Percentiles rank a stretch among this genome's conserved stretches.
These are phyloP conservation scores for Isotomurus palustris DNA, from an alignment of 2,888 invertebrate species.

Conservation along the genomic window DNA sequence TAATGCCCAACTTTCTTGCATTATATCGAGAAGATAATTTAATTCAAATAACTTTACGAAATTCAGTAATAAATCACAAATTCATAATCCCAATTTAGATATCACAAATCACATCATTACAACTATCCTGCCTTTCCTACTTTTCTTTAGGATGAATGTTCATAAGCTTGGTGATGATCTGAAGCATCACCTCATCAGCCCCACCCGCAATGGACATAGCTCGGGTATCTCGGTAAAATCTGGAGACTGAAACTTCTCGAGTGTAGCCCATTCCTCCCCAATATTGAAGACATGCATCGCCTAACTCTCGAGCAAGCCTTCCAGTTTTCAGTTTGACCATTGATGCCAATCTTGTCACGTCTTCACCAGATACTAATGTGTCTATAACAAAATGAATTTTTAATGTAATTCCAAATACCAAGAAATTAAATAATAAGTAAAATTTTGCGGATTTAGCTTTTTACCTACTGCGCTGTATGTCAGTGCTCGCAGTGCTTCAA, in stretches of 20 bases:
- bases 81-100: too few relatives aligned
- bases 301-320: slow-evolving; percentile 52
- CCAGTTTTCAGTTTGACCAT: slow-evolving; percentile 58
- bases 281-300: slow-evolving; percentile 56
- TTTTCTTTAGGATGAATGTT: slow-evolving; percentile 49
- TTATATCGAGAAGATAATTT: too few relatives aligned
- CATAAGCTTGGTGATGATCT: slow-evolving; percentile 56
- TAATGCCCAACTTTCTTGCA: too few relatives aligned
- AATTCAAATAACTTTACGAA: too few relatives aligned
- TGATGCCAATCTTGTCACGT: slow-evolving; percentile 56
- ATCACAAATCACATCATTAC: too few relatives aligned
- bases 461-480: slow-evolving; percentile 53
- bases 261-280: slow-evolving; percentile 59
- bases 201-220: slow-evolving; percentile 57
- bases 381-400: too few relatives aligned
- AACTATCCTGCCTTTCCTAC: slow-evolving; percentile 14
- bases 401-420: too few relatives aligned
- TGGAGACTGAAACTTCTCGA: slow-evolving; percentile 51
- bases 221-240: slow-evolving; percentile 52
- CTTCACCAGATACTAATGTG: slow-evolving; percentile 45
- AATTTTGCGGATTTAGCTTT: too few relatives aligned
- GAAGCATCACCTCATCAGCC: slow-evolving; percentile 58
- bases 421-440: too few relatives aligned
- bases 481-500: slow-evolving; percentile 54
- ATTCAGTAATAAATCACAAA: too few relatives aligned